phyloP scores from a whole-genome alignment of 2,113 vertebrate species.

The Cacatua alba region DNA sequence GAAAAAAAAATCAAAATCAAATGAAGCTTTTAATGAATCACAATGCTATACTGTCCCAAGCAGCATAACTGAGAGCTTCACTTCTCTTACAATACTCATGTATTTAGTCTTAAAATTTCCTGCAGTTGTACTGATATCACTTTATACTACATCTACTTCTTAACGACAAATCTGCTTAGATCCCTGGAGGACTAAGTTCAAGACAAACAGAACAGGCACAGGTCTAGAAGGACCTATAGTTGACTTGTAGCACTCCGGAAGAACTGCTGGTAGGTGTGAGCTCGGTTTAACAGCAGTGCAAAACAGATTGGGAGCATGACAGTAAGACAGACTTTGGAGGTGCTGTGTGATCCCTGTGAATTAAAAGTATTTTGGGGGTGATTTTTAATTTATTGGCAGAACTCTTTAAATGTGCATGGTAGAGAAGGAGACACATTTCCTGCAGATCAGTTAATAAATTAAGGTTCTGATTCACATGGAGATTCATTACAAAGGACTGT shows the following conservation, averaged over 20 bases:
- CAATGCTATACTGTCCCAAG: neutral
- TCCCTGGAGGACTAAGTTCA: neutral
- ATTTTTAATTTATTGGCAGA: neutral
- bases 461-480: neutral
- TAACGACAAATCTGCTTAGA: neutral
- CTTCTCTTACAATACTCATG: neutral
- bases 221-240: neutral
- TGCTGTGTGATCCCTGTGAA: neutral
- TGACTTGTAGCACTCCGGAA: neutral
- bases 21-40: neutral
- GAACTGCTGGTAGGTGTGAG: neutral
- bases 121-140: neutral
- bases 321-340: neutral
- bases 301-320: neutral
- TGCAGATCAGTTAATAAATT: neutral
- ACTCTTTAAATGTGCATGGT: neutral
- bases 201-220: neutral
- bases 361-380: neutral
- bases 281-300: neutral
- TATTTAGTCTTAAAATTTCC: neutral
- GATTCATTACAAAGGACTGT: neutral
- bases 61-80: neutral
- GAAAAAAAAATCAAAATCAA: neutral
- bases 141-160: neutral
- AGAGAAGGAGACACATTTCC: neutral